phyloP scores from a whole-genome alignment of 2,888 invertebrate species.

The Nomada fucata region DNA sequence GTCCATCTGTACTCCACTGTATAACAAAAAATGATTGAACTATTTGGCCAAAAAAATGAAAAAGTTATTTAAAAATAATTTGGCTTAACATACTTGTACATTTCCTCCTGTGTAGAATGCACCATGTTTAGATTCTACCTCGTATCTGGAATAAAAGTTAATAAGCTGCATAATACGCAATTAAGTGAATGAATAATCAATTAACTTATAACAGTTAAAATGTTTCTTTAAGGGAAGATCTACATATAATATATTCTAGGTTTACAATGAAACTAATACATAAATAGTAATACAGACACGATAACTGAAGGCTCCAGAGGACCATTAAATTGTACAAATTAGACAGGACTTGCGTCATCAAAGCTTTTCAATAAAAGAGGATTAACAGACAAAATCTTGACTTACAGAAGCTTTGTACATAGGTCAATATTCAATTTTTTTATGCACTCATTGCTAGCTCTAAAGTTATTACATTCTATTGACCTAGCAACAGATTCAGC shows the following conservation, averaged over 20 bases:
- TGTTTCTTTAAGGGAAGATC: background rate
- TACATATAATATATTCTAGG: too few species aligned
- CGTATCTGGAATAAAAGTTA: conserved; percentile 87
- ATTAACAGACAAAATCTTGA: too few species aligned
- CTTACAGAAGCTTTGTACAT: too few species aligned
- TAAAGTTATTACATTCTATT: too few species aligned
- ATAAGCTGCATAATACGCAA: background rate
- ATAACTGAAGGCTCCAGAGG: too few species aligned
- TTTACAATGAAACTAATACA: background rate
- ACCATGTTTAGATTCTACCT: conserved; percentile 89
- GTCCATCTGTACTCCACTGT: conserved; percentile 89
- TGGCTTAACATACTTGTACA: conserved; percentile 85
- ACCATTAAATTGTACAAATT: too few species aligned
- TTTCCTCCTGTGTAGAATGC: conserved; percentile 94
- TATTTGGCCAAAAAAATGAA: background rate
- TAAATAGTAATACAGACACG: background rate
- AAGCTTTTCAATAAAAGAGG: too few species aligned
- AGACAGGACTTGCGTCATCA: too few species aligned
- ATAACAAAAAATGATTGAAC: conserved; percentile 14
- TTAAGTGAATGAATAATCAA: background rate
- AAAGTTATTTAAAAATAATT: background rate
- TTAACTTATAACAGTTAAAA: background rate
- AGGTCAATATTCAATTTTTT: too few species aligned
- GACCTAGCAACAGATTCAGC: too few species aligned
- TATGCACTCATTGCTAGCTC: too few species aligned